phyloP scores from a whole-genome alignment of 2,888 invertebrate species.

The Rotaria socialis region DNA sequence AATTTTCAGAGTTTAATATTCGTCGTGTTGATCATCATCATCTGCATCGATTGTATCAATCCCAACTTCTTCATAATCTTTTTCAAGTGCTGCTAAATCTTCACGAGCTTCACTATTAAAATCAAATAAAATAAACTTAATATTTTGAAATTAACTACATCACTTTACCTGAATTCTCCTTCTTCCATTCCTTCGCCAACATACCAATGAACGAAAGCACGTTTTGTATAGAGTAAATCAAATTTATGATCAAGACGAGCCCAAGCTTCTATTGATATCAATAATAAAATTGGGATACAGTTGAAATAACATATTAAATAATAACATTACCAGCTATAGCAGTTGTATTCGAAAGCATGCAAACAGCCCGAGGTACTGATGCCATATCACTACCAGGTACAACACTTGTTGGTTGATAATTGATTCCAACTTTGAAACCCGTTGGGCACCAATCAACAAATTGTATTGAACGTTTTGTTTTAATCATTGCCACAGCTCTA shows the following conservation, averaged over 20 bases:
- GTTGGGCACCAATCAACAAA: conserved; percentile 80
- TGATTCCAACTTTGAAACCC: conserved; percentile 67
- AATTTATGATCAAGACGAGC: conserved; percentile 58
- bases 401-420: conserved; percentile 70
- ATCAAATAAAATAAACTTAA: background rate
- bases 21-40: background rate
- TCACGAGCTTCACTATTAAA: conserved; percentile 49
- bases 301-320: background rate
- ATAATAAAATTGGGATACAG: conserved; percentile 46
- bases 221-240: conserved; percentile 53
- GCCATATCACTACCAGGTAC: conserved; percentile 83
- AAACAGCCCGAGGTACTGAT: conserved; percentile 61
- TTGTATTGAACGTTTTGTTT: conserved; percentile 75
- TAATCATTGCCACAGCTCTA: conserved; percentile 68
- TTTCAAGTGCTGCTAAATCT: conserved; percentile 53
- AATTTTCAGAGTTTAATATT: background rate
- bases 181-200: conserved; percentile 62
- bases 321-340: conserved; percentile 58
- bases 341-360: conserved; percentile 61
- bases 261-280: conserved; percentile 60
- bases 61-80: conserved; percentile 58
- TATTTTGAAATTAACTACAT: background rate
- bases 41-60: conserved; percentile 52
- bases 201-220: conserved; percentile 58
- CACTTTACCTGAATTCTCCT: conserved; percentile 79